phyloP scores from a whole-genome alignment of 2,113 vertebrate genomes.

The Tenrec ecaudatus region DNA sequence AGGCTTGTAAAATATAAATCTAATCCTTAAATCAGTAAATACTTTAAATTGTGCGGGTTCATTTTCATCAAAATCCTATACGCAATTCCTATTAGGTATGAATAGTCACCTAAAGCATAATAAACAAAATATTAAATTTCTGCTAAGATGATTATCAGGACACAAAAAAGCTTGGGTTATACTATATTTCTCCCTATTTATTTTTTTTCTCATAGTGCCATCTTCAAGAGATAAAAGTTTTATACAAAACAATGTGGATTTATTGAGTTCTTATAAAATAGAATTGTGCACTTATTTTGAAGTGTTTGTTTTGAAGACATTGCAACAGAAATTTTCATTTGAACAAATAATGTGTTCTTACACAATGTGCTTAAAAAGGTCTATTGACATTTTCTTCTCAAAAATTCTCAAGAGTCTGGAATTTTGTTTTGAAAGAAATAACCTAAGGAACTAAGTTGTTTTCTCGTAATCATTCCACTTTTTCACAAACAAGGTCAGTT shows the following conservation, averaged over 20 bases:
- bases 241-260: slow-evolving; percentile 52
- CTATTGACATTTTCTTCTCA: slow-evolving; percentile 55
- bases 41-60: slow-evolving; percentile 7
- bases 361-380: slow-evolving; percentile 72
- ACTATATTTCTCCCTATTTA: background rate
- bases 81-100: slow-evolving; percentile 4
- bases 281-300: slow-evolving; percentile 61
- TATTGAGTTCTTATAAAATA: slow-evolving; percentile 65
- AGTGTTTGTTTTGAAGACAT: slow-evolving; percentile 66
- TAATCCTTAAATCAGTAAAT: slow-evolving; percentile 38
- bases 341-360: slow-evolving; percentile 76
- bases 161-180: background rate
- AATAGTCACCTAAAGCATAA: slow-evolving; percentile 20
- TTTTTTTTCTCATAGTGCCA: slow-evolving; percentile 32
- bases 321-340: slow-evolving; percentile 74
- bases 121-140: slow-evolving; percentile 40
- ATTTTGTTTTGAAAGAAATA: slow-evolving; percentile 75
- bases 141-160: background rate
- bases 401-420: slow-evolving; percentile 66
- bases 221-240: slow-evolving; percentile 55
- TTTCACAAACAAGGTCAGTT: slow-evolving; percentile 34
- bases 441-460: slow-evolving; percentile 50
- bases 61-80: background rate
- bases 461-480: slow-evolving; percentile 34
- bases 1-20: slow-evolving; percentile 4